A percentile compares a stretch with the other conserved stretches of the same genome.
Evolutionary conservation across 2,113 vertebrate genomes (phyloP).

Genomic region (Micromys minutus): DNA sequence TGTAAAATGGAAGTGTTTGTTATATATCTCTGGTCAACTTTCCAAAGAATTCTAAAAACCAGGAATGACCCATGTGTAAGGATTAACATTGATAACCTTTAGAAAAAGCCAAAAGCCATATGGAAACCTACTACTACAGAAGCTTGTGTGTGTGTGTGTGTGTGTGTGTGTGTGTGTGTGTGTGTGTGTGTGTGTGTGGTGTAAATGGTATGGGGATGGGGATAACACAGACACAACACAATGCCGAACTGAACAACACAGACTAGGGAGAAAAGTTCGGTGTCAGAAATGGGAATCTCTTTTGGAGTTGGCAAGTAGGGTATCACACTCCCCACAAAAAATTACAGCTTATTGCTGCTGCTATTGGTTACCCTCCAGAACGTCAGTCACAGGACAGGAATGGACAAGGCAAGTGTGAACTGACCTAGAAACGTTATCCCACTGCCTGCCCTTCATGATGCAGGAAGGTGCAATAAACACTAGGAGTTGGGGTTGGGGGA

Average conservation of each 20-base stretch:
- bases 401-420: background rate
- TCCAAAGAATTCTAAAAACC: conserved; percentile 20
- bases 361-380: background rate
- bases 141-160: background rate
- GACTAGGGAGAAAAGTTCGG: background rate
- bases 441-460: background rate
- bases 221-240: background rate
- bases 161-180: too few species aligned
- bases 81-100: background rate
- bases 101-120: background rate
- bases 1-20: conserved; percentile 46
- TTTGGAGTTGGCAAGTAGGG: background rate
- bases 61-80: background rate
- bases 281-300: background rate
- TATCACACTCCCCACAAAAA: background rate
- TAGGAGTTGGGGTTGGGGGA: too few species aligned
- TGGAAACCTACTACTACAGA: background rate
- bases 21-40: conserved; percentile 2
- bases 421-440: background rate
- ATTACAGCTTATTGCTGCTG: background rate
- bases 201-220: background rate
- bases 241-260: background rate
- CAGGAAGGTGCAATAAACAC: background rate
- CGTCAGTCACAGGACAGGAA: background rate
- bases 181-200: background rate